Evolutionary conservation across 2,113 vertebrate species (phyloP).

Genomic region (Turdus rufiventris): DNA sequence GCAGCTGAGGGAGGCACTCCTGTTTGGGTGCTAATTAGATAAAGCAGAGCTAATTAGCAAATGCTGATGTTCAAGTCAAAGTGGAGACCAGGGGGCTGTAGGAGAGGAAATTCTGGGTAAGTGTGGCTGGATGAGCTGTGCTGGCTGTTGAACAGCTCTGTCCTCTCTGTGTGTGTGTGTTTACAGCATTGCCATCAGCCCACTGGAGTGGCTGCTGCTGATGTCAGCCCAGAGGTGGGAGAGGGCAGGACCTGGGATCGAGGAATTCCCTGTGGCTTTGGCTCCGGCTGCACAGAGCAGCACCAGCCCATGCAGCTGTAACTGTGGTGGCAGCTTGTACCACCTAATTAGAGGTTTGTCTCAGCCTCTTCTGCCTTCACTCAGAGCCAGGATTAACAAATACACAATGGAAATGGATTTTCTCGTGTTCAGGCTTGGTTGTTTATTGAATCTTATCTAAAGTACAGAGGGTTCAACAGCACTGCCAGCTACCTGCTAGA

Average conservation of each 20-base stretch:
- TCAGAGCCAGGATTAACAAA: too few species aligned
- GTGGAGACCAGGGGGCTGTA: neutral
- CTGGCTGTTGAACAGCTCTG: neutral
- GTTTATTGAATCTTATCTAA: too few species aligned
- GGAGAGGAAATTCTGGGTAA: neutral
- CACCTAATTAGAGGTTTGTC: too few species aligned
- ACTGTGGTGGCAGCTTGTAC: too few species aligned
- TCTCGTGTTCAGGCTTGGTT: too few species aligned
- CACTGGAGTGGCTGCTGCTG: fast-evolving
- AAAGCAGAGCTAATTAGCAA: neutral
- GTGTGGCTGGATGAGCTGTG: neutral
- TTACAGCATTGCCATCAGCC: neutral
- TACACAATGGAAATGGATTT: too few species aligned
- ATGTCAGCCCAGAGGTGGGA: neutral
- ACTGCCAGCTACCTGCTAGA: too few species aligned
- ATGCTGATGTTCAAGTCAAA: neutral
- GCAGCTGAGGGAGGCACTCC: neutral
- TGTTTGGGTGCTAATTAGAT: neutral
- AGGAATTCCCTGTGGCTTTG: neutral
- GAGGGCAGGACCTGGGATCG: fast-evolving
- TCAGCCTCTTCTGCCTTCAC: too few species aligned
- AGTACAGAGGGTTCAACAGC: too few species aligned
- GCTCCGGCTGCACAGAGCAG: neutral
- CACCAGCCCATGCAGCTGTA: fast-evolving
- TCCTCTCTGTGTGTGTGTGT: too few species aligned